A percentile compares a stretch with the other conserved stretches of the same genome.
Evolutionary conservation across 2,113 vertebrate genomes (phyloP).

Genomic region (Salminus brasiliensis): DNA sequence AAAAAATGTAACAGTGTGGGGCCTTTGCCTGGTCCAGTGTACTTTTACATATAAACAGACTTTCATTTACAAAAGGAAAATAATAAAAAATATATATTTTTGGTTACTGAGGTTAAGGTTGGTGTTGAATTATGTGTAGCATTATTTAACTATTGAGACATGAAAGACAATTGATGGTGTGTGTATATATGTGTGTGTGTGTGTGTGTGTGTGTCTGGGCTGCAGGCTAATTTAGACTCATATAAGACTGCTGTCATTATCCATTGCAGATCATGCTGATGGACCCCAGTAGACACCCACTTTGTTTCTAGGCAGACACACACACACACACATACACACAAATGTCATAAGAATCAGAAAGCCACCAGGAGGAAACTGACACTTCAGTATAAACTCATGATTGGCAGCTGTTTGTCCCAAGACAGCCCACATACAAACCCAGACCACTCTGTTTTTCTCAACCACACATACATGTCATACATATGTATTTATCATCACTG

Average conservation of each 20-base stretch:
- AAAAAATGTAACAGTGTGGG: too few species aligned
- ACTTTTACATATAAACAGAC: too few species aligned
- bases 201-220: neutral
- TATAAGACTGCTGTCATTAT: constrained; percentile 30
- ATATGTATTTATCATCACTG: too few species aligned
- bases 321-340: constrained; percentile 20
- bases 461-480: constrained; percentile 1
- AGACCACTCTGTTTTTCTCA: neutral
- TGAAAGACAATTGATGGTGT: too few species aligned
- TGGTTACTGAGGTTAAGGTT: neutral
- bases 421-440: neutral
- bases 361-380: constrained; percentile 3
- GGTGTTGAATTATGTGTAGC: neutral
- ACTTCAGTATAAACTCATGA: constrained; percentile 16
- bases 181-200: constrained; percentile 3
- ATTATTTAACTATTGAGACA: too few species aligned
- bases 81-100: neutral
- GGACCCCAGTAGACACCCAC: constrained; percentile 14
- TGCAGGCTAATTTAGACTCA: constrained; percentile 25
- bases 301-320: constrained; percentile 4
- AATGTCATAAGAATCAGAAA: neutral
- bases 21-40: too few species aligned
- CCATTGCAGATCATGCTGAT: constrained; percentile 19
- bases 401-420: constrained; percentile 26
- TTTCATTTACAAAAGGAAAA: neutral